Base-by-base conservation (phyloP, 2,797 vertebrate species). In the Cryptoblepharus egeriae region DNA sequence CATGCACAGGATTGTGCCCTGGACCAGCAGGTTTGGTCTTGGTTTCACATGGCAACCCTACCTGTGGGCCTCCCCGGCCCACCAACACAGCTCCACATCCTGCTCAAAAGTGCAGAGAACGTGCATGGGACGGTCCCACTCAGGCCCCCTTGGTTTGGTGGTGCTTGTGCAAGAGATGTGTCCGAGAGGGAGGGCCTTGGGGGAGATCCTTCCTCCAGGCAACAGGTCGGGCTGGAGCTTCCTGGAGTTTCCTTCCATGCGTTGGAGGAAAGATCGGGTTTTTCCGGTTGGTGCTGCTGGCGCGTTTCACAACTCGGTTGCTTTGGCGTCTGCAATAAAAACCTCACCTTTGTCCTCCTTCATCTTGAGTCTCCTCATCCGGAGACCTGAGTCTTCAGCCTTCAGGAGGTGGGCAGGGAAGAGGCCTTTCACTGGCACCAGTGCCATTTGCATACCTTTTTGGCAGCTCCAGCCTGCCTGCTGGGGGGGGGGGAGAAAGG, bases 321-420 rank as follows among this genome's bases (percentile, higher is more conserved):
- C n/a, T 42, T 69, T 35, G 13, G 35, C 32, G 24, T 55, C 18
- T 55, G 22, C 32, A 52, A 30, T 81, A 22, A 67, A 75, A 58
- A 35, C 9, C n/a, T 20, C 30, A 60, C 64, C 80, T 75, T 82
- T 49, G 55, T 49, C 73, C 80, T 15, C 37, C 67, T 68, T 69
- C 3, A 3, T 39, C 42, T 11, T 13, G 78, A 61, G 55, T 18
- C 2, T 22, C 55, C 55, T n/a, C 2, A 3, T 67, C 61, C 15
- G 3, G n/a, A 78, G 77, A 49, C 49, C 63, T 18, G 20, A 32
- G 61, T 35, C 1, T n/a, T 2, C 52, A 16, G 80, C 9, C 52
- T 18, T 45, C 5, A 26, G 30, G 30, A 5, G 35, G 12, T 16
- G 28, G 5, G 45, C 24, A 1, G 45, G 70, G 45, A 55, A 72